Evolutionary conservation across 2,113 vertebrate genomes (phyloP).

Genomic region (Muntiacus reevesi): DNA sequence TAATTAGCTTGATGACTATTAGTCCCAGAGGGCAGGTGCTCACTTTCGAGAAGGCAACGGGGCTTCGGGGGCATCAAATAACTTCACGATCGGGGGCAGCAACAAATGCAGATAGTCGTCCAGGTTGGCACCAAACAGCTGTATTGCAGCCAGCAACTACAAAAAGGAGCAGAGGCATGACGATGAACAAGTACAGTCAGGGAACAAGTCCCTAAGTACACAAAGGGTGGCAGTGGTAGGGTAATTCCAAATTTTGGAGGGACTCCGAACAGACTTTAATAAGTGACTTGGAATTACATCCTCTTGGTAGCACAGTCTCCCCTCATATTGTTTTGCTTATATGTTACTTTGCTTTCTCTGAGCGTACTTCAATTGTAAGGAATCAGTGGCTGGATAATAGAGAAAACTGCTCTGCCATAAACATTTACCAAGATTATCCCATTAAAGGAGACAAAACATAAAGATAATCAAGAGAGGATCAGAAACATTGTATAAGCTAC

Average conservation of each 20-base stretch:
- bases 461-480: neutral
- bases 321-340: neutral
- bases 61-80: constrained; percentile 95
- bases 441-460: neutral
- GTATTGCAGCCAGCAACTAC: constrained; percentile 96
- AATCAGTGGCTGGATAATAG: neutral
- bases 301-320: neutral
- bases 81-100: constrained; percentile 96
- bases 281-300: neutral
- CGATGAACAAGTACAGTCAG: rapidly evolving
- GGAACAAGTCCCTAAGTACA: rapidly evolving
- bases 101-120: constrained; percentile 98
- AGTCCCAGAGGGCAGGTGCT: constrained; percentile 61
- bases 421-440: neutral
- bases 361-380: neutral
- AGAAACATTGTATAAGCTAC: neutral
- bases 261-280: neutral
- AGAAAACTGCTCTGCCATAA: neutral
- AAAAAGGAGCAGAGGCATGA: neutral
- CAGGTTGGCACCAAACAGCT: constrained; percentile 97
- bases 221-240: rapidly evolving
- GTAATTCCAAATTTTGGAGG: neutral
- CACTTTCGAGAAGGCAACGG: constrained; percentile 94
- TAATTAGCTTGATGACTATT: neutral
- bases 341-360: neutral